Percentiles rank a stretch among this genome's conserved stretches.
Conservation (phyloP, 2,888 invertebrate species). For the Athetis lepigone region DNA sequence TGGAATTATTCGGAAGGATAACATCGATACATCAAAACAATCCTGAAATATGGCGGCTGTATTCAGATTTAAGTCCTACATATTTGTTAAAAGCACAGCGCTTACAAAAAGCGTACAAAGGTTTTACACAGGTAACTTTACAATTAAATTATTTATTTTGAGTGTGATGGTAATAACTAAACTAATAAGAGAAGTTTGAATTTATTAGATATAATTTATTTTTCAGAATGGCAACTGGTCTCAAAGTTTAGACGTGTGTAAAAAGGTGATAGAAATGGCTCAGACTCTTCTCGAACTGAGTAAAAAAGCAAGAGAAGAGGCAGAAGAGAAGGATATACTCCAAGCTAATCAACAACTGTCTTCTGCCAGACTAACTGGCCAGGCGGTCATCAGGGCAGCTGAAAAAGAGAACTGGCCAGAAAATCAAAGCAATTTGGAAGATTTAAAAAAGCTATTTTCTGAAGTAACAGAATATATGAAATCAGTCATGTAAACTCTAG, state of each 20-base stretch:
- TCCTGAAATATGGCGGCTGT: conserved; percentile 95
- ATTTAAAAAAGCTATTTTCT: conserved; percentile 75
- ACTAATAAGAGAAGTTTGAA: not conserved
- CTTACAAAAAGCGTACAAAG: conserved; percentile 94
- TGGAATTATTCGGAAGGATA: conserved; percentile 94
- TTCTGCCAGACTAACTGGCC: conserved; percentile 90
- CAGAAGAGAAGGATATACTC: conserved; percentile 84
- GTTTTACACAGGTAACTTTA: conserved; percentile 91
- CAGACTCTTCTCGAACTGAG: conserved; percentile 90
- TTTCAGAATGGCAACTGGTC: conserved; percentile 88
- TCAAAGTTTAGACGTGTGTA: conserved; percentile 90
- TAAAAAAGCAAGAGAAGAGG: conserved; percentile 87
- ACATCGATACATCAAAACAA: conserved; percentile 93
- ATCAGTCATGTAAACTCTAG: conserved; percentile 76
- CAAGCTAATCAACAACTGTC: conserved; percentile 90
- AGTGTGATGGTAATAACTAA: too few species aligned
- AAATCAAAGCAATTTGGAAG: conserved; percentile 74
- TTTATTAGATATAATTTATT: conserved; percentile 4
- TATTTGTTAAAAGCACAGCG: conserved; percentile 92
- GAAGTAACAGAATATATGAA: conserved; percentile 86
- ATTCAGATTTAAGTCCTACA: conserved; percentile 93
- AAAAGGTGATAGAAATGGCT: conserved; percentile 92
- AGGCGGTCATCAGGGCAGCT: conserved; percentile 88
- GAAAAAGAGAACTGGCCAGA: conserved; percentile 87
- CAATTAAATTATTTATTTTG: not conserved